Conservation (phyloP, 1,140 invertebrate genomes). For the Calycopis cecrops region DNA sequence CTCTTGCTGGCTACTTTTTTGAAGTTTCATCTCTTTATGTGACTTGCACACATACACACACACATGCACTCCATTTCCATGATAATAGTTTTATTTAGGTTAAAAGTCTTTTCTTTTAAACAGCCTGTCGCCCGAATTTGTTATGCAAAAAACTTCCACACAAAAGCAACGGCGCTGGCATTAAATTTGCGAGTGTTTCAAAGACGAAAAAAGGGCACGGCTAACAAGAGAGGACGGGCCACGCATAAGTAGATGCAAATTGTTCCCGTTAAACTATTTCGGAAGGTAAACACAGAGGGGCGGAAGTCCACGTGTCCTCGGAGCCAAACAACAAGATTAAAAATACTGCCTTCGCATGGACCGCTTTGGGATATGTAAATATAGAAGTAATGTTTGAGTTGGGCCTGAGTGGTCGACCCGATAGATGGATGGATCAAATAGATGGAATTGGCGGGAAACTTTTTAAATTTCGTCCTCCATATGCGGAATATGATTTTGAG, state of each 20-base stretch:
- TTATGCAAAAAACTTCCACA: conserved; percentile 23
- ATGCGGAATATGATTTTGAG: too few relatives aligned
- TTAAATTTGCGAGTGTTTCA: conserved; percentile 37
- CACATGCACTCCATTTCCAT: not conserved
- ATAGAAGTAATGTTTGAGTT: conserved; percentile 64
- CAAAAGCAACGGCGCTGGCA: conserved; percentile 15
- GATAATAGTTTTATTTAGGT: conserved; percentile 1
- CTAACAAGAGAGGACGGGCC: conserved; percentile 66
- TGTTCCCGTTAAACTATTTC: conserved; percentile 72
- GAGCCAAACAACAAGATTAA: conserved; percentile 59
- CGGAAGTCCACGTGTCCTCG: conserved; percentile 54
- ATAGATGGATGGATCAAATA: conserved; percentile 18
- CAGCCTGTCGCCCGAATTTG: conserved; percentile 12
- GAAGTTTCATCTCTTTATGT: too few relatives aligned
- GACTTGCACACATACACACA: too few relatives aligned
- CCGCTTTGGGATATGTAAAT: conserved; percentile 68
- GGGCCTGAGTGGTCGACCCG: conserved; percentile 45
- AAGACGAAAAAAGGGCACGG: conserved; percentile 50
- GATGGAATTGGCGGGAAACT: conserved; percentile 14
- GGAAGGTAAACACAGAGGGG: conserved; percentile 69
- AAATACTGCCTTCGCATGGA: conserved; percentile 59
- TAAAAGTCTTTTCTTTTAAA: not conserved
- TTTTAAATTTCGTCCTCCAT: conserved; percentile 1
- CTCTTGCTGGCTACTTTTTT: too few relatives aligned
- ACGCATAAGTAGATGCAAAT: conserved; percentile 72